Evolutionary conservation across 1,140 invertebrate species (phyloP), one percentile per base, ranked within the genome.

Genomic region (Rhopalosiphum padi): DNA sequence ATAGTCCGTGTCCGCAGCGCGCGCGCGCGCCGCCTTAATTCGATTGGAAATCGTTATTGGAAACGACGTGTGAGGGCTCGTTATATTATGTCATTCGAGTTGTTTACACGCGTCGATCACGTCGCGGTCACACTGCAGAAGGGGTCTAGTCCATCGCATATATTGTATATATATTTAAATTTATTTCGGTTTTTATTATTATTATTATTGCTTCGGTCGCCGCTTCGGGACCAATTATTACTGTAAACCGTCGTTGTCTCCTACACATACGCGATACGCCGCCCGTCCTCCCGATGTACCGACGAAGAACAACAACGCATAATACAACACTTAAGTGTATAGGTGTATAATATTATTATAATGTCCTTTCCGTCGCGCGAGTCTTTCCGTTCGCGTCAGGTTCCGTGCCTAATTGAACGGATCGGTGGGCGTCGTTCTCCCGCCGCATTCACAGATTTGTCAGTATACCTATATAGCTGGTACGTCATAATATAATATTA

Each of bases 71-170:
- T 89, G 87, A 53, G 87, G 87, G 87, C 87, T 89, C 30, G 46
- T 87, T 89, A 89, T 89, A 53, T 89, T 37, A 37, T 89, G 87
- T 53, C 87, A 43, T 89, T 89, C n/a, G 48, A 89, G 87, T 53
- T 89, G 87, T 89, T 89, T 89, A 89, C 87, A 89, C 48, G 87
- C 87, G 87, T 89, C 48, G 46, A 53, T 30, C 86, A 87, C 86
- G 86, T 87, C 86, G 41, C 83, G 41, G 41, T 25, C 37, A 8
- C 83, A 15, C 23, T 85, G 23, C 83, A 41, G 37, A 41, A 35
- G 82, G 82, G 22, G 83, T 41, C 82, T 30, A 23, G 82, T 41
- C 82, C 22, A 4, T 18, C 60, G 60, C n/a, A n/a, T 18, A 11
- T 9, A 60, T 30, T 68, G 5, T 68, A 68, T 18, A n/a, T 68